These are phyloP conservation scores for Sphinx pinastri DNA, from an alignment of 2,888 invertebrate genomes.

Conservation along the genomic window DNA sequence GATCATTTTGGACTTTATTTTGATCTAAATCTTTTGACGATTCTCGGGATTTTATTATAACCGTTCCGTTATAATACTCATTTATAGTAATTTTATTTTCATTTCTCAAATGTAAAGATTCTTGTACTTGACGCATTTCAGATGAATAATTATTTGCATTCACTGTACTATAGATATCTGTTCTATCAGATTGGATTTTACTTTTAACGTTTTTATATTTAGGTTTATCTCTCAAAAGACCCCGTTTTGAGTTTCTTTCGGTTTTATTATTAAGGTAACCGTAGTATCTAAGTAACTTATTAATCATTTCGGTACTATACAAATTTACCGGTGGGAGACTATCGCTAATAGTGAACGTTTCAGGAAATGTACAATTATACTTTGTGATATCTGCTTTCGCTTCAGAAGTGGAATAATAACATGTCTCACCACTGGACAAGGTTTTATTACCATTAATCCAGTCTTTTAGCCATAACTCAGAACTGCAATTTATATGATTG, in stretches of 20 bases:
- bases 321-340: slow-evolving; percentile 79
- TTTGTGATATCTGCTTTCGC: slow-evolving; percentile 72
- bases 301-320: slow-evolving; percentile 81
- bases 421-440: slow-evolving; percentile 66
- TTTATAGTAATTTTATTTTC: slow-evolving; percentile 52
- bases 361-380: slow-evolving; percentile 79
- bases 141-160: slow-evolving; percentile 36
- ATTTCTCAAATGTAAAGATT: slow-evolving; percentile 43
- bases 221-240: slow-evolving; percentile 45
- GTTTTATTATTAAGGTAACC: slow-evolving; percentile 78
- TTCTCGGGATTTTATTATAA: slow-evolving; percentile 57
- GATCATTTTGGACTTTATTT: slow-evolving; percentile 66
- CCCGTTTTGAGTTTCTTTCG: slow-evolving; percentile 60
- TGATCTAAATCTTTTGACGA: slow-evolving; percentile 66
- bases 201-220: slow-evolving; percentile 37
- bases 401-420: slow-evolving; percentile 76
- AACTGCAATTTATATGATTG: slow-evolving; percentile 89
- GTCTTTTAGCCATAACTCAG: slow-evolving; percentile 86
- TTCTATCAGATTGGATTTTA: slow-evolving; percentile 7
- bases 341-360: slow-evolving; percentile 79
- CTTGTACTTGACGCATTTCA: slow-evolving; percentile 44
- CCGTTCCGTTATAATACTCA: slow-evolving; percentile 63
- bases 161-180: slow-evolving; percentile 29
- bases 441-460: slow-evolving; percentile 86
- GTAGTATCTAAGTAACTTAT: slow-evolving; percentile 75